Conservation (phyloP, 2,888 invertebrate species). For the Andrena minutula region DNA sequence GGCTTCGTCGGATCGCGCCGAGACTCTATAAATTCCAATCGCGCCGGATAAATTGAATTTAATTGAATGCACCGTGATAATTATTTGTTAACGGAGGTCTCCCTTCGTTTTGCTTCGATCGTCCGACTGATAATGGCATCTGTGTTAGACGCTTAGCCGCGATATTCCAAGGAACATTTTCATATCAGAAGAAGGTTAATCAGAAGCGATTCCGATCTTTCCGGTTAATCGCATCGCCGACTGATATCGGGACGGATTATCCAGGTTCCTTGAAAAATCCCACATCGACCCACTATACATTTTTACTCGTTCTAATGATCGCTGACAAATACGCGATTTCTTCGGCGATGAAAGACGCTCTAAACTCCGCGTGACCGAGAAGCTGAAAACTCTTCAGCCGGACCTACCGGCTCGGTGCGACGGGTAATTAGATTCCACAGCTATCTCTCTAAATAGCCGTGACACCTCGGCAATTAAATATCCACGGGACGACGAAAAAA, state of each 20-base stretch:
- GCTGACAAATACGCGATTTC: too few relatives aligned
- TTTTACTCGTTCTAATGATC: too few relatives aligned
- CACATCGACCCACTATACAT: too few relatives aligned
- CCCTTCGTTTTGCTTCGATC: neutral
- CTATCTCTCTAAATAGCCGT: neutral
- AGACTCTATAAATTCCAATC: neutral
- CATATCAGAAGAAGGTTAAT: neutral
- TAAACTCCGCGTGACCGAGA: neutral
- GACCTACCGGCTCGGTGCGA: neutral
- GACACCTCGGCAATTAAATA: neutral
- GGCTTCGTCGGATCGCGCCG: neutral
- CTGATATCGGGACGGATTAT: too few relatives aligned
- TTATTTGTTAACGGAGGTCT: neutral
- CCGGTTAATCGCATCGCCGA: too few relatives aligned
- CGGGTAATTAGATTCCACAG: neutral
- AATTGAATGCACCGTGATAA: neutral
- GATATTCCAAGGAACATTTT: too few relatives aligned
- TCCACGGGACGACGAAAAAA: neutral
- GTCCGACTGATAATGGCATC: neutral
- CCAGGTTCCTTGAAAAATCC: too few relatives aligned
- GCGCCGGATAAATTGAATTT: neutral
- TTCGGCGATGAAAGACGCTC: too few relatives aligned
- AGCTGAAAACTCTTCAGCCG: neutral
- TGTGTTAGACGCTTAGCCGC: neutral
- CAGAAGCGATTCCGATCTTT: neutral